Evolutionary conservation across 2,113 vertebrate genomes (phyloP).

Genomic region (Cyrtonyx montezumae): DNA sequence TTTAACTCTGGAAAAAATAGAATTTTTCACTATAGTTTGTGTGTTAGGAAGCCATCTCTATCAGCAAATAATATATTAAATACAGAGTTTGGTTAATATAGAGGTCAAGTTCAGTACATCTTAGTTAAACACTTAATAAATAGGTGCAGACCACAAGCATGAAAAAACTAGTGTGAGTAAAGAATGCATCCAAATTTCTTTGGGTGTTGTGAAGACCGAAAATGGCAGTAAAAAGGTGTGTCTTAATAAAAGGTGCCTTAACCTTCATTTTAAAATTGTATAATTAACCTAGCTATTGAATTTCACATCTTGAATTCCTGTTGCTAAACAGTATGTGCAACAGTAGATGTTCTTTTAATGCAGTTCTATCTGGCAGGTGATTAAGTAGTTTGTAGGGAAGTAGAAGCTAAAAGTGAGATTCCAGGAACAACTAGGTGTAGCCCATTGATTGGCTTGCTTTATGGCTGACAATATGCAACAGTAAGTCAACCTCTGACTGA

Average conservation of each 20-base stretch:
- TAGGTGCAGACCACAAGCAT: not conserved
- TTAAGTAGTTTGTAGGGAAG: not conserved
- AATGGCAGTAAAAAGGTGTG: not conserved
- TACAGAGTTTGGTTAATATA: not conserved
- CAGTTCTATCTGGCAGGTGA: not conserved
- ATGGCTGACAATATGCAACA: not conserved
- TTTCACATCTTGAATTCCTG: not conserved
- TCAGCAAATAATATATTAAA: not conserved
- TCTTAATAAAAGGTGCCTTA: not conserved
- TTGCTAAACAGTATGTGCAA: not conserved
- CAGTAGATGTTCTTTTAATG: not conserved
- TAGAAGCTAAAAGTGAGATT: not conserved
- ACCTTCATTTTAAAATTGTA: not conserved
- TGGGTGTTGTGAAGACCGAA: too few relatives aligned
- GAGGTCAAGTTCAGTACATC: not conserved
- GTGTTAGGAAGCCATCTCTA: not conserved
- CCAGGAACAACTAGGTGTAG: not conserved
- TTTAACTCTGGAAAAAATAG: not conserved
- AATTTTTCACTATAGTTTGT: not conserved
- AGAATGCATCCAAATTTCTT: not conserved
- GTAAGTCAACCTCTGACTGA: not conserved
- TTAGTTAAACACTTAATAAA: not conserved
- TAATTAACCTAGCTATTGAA: not conserved
- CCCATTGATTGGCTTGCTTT: not conserved
- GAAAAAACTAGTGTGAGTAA: not conserved